phyloP scores from a whole-genome alignment of 2,113 vertebrate species.

The Osmerus eperlanus region DNA sequence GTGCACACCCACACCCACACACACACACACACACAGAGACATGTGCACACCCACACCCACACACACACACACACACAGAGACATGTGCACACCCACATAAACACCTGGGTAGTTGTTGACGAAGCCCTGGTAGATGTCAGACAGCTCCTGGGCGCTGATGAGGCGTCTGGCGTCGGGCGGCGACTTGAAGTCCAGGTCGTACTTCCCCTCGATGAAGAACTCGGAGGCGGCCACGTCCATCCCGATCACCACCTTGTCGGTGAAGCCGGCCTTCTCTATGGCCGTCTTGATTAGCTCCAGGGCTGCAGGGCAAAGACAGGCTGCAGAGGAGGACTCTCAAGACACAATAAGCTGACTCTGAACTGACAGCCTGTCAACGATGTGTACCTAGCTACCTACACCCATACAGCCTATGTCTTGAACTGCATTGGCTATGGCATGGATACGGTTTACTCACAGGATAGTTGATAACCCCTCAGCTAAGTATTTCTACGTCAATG shows the following conservation, averaged over 20 bases:
- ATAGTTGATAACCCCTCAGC: too few relatives aligned
- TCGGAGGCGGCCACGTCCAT: conserved; percentile 93
- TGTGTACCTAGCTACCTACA: too few relatives aligned
- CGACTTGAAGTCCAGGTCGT: conserved; percentile 92
- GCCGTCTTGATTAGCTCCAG: conserved; percentile 90
- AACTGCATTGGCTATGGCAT: too few relatives aligned
- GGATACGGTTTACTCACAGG: too few relatives aligned
- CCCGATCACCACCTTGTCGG: conserved; percentile 90
- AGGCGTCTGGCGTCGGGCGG: conserved; percentile 84
- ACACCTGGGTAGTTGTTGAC: conserved; percentile 90
- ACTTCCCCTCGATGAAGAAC: conserved; percentile 87
- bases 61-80: not conserved
- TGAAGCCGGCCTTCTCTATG: conserved; percentile 88
- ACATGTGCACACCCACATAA: conserved; percentile 3
- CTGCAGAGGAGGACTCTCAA: too few relatives aligned
- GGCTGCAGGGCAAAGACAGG: conserved; percentile 59
- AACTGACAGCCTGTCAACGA: too few relatives aligned
- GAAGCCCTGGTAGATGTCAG: conserved; percentile 88
- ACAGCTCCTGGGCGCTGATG: conserved; percentile 84
- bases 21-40: not conserved
- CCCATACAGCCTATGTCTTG: too few relatives aligned
- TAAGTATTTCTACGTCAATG: too few relatives aligned
- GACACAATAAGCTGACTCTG: too few relatives aligned
- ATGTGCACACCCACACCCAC: not conserved
- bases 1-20: not conserved